phyloP scores from a whole-genome alignment of 2,888 invertebrate genomes.

The Oligia fasciuncula region DNA sequence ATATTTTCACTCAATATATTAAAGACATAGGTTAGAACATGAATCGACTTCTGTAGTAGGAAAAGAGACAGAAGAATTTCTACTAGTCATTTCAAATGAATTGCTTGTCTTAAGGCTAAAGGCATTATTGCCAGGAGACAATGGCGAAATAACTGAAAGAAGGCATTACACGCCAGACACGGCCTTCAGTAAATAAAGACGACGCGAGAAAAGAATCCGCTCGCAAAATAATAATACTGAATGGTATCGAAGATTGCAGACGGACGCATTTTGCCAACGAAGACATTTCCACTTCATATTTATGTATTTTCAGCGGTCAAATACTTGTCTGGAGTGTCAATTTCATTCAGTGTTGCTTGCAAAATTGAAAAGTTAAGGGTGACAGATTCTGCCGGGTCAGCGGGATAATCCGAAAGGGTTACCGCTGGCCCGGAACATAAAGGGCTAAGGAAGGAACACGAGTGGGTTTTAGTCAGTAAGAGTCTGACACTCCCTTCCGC shows the following conservation, averaged over 20 bases:
- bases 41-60: no score
- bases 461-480: no score
- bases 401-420: no score
- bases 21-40: no score
- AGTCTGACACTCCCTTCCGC: no score
- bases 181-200: slow-evolving; percentile 33
- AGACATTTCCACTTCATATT: slow-evolving; percentile 42
- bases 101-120: background rate
- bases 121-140: slow-evolving; percentile 18
- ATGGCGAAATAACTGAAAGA: slow-evolving; percentile 16
- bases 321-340: slow-evolving; percentile 1
- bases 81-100: background rate
- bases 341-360: background rate
- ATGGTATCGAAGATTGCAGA: slow-evolving; percentile 43
- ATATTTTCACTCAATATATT: no score
- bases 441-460: no score
- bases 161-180: slow-evolving; percentile 35
- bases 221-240: slow-evolving; percentile 47
- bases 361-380: background rate
- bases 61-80: background rate
- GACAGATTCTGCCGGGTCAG: background rate
- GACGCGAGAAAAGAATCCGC: slow-evolving; percentile 22
- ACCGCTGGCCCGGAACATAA: no score
- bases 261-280: slow-evolving; percentile 31
- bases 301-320: slow-evolving; percentile 39